Evolutionary conservation across 2,888 invertebrate species (phyloP).

Genomic region (Cantharis lateralis): DNA sequence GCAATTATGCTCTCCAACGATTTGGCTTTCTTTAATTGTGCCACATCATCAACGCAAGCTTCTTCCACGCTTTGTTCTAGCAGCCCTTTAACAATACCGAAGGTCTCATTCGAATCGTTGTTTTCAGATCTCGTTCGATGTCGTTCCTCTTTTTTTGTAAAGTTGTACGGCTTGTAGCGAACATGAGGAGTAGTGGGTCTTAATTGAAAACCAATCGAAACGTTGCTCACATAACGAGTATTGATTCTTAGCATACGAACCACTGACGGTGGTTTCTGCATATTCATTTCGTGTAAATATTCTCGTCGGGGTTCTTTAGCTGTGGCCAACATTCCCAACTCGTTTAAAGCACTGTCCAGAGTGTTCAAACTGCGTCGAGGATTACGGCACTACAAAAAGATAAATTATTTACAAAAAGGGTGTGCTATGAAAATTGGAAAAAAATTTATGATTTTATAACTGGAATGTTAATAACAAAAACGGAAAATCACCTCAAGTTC

Average conservation of each 20-base stretch:
- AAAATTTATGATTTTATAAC: neutral
- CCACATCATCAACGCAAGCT: constrained; percentile 42
- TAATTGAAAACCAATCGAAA: constrained; percentile 66
- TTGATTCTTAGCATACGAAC: constrained; percentile 60
- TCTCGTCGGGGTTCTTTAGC: constrained; percentile 63
- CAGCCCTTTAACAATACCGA: constrained; percentile 43
- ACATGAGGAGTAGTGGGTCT: constrained; percentile 58
- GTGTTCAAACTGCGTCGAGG: constrained; percentile 56
- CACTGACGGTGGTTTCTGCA: constrained; percentile 40
- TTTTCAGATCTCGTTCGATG: constrained; percentile 68
- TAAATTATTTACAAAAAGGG: neutral
- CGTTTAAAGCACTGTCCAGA: constrained; percentile 64
- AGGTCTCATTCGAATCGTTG: constrained; percentile 56
- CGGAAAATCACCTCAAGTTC: constrained; percentile 30
- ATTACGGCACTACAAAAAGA: constrained; percentile 26
- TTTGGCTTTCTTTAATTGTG: constrained; percentile 63
- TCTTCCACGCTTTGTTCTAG: constrained; percentile 45
- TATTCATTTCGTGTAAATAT: constrained; percentile 60
- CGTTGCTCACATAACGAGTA: constrained; percentile 66
- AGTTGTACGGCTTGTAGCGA: constrained; percentile 64
- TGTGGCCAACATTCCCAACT: constrained; percentile 65
- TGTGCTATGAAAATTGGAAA: neutral
- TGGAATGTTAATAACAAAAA: neutral
- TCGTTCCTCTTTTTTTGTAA: constrained; percentile 60
- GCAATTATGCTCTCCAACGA: constrained; percentile 64